phyloP scores from a whole-genome alignment of 2,113 vertebrate species.

The Bubo blakistoni region DNA sequence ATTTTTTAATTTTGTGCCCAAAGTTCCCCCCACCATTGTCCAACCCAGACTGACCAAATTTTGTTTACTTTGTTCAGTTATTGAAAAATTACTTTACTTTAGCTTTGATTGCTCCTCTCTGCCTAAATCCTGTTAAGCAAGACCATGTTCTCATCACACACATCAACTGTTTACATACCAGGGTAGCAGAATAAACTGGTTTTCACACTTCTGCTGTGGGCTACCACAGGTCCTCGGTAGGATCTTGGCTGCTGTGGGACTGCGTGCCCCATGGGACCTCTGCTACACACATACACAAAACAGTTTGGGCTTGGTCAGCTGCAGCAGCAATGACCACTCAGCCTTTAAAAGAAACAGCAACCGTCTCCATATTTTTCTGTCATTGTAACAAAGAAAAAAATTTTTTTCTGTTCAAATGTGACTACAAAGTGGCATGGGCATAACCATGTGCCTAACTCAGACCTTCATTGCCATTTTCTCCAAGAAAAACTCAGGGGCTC shows the following conservation, averaged over 20 bases:
- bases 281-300: too few relatives aligned
- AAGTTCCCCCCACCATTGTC: not conserved
- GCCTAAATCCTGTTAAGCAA: rapidly evolving
- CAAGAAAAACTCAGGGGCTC: not conserved
- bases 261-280: not conserved
- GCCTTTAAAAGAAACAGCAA: not conserved
- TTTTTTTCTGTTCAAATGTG: not conserved
- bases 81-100: not conserved
- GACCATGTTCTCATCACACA: rapidly evolving
- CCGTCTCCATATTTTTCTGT: not conserved
- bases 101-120: not conserved
- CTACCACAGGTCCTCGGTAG: too few relatives aligned
- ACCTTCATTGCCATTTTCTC: not conserved
- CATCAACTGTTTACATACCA: not conserved
- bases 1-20: not conserved
- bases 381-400: not conserved
- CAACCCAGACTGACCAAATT: not conserved
- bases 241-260: too few relatives aligned
- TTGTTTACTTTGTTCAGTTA: not conserved
- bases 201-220: not conserved
- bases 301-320: not conserved
- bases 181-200: not conserved
- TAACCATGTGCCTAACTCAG: not conserved
- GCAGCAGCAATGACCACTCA: not conserved
- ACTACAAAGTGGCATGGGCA: not conserved